These are phyloP conservation scores for Syritta pipiens DNA, from an alignment of 2,888 invertebrate species.

Conservation along the genomic window DNA sequence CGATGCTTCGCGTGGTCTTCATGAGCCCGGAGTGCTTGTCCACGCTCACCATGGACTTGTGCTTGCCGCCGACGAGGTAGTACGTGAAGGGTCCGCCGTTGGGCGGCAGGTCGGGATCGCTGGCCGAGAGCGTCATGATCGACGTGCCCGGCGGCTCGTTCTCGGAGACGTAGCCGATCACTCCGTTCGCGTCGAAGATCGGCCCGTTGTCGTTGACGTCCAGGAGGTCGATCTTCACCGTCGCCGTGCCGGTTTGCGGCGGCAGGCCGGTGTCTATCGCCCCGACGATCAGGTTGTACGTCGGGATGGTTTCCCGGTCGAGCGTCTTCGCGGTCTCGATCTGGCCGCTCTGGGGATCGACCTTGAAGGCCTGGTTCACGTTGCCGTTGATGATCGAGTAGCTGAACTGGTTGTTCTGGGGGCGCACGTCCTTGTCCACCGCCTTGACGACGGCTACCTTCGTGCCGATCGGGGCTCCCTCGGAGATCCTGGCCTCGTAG, in stretches of 20 bases:
- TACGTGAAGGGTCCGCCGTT: constrained; percentile 95
- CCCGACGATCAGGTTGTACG: constrained; percentile 88
- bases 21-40: constrained; percentile 90
- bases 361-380: constrained; percentile 89
- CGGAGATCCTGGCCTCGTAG: constrained; percentile 90
- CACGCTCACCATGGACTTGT: constrained; percentile 87
- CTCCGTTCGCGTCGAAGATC: constrained; percentile 85
- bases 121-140: constrained; percentile 91
- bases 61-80: constrained; percentile 87
- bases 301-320: constrained; percentile 89
- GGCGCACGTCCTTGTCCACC: constrained; percentile 93
- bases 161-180: constrained; percentile 89
- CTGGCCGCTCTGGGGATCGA: constrained; percentile 91
- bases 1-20: constrained; percentile 88
- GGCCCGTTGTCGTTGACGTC: constrained; percentile 98
- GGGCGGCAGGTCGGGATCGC: constrained; percentile 92
- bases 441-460: constrained; percentile 90
- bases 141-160: constrained; percentile 91
- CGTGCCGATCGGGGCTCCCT: constrained; percentile 88
- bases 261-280: constrained; percentile 94
- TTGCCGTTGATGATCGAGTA: constrained; percentile 94
- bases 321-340: constrained; percentile 87
- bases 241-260: constrained; percentile 94
- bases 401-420: constrained; percentile 94
- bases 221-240: constrained; percentile 87